Evolutionary conservation across 2,888 invertebrate species (phyloP), one percentile per base, ranked within the genome.

Genomic region (Erebia palarica): DNA sequence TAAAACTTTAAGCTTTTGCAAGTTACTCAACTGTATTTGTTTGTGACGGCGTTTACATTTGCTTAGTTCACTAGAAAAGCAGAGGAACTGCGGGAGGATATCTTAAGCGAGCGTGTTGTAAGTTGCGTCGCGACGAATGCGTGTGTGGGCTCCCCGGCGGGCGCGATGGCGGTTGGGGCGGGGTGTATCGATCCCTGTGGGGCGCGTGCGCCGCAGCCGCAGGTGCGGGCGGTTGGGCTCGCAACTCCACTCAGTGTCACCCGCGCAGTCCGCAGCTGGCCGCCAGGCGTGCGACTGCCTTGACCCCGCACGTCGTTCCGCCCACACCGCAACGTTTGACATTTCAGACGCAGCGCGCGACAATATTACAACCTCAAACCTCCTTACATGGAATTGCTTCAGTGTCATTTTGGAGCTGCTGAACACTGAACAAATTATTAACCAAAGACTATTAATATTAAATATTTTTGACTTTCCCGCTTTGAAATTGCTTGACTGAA

Each of bases 261-360:
- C 85, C 89, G 90, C 91, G 90, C 91, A 91, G 91, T 92, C 88
- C 87, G 90, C 90, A 88, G 88, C 87, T 86, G 91, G 88, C 89
- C 88, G 85, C 84, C 86, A 84, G 86, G 86, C 88, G 86, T 86
- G 86, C 87, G 84, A 84, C 89, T 86, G 88, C 73, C 71, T 87
- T 81, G 75, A 77, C 80, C 79, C 78, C 78, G 77, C 47, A 27
- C 70, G 73, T 70, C 78, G 73, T 78, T 11, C 64, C 74, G 71
- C 71, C 72, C 65, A 65, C 76, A 79, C 77, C 80, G 85, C 84
- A 80, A 81, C 87, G 84, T 89, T 86, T 88, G 86, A 89, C 90
- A 86, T 87, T 86, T 86, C 78, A 79, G 78, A 77, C 79, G 78
- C 84, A 86, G 74, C 86, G 84, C 86, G 88, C 89, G 89, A 86